Base-by-base conservation (phyloP, 2,888 invertebrate species). In the Ochropleura leucogaster region DNA sequence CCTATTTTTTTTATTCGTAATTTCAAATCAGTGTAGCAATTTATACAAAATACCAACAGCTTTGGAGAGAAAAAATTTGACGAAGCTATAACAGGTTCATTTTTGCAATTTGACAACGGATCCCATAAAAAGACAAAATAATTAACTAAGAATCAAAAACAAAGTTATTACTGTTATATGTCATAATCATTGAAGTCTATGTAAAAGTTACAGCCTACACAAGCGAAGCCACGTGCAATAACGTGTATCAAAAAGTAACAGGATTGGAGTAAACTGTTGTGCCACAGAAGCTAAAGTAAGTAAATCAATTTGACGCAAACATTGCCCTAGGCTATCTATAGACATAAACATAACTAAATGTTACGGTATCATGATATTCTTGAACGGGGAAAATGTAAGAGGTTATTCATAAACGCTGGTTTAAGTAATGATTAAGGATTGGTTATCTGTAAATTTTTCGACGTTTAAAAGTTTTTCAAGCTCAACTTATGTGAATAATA, bases 291-390 rank as follows among this genome's bases (percentile, higher is more conserved):
- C 51, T 77, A 76, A 80, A 84, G 83, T 80, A 84, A 86, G 77
- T 86, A 74, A n/a, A 83, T 72, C 69, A 83, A 80, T 84, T 80
- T 68, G 72, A 76, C 71, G 68, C 53, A 75, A 85, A 85, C 78
- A 77, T 57, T 72, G 74, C 82, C 74, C 44, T 10, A 16, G 59
- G 82, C 76, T 44, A 79, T 74, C 53, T 74, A 69, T 72, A 63
- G 51, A 70, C 55, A 12, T 64, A 62, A 66, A 68, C 60, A 74
- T 72, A 77, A 75, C 68, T 51, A 46, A 40, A 66, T 51, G 44
- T 16, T 40, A 59, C 57, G 47, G 55, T 42, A 75, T 66, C 64
- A 62, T 55, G 49, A n/a, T 49, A 12, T 47, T 78, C 10, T 63
- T 70, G 10, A 49, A 18, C 42, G n/a, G 49, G 14, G 14, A 49